A percentile compares a stretch with the other conserved stretches of the same genome.
Conservation (phyloP, 2,113 vertebrate species). For the Copsychus sechellarum region DNA sequence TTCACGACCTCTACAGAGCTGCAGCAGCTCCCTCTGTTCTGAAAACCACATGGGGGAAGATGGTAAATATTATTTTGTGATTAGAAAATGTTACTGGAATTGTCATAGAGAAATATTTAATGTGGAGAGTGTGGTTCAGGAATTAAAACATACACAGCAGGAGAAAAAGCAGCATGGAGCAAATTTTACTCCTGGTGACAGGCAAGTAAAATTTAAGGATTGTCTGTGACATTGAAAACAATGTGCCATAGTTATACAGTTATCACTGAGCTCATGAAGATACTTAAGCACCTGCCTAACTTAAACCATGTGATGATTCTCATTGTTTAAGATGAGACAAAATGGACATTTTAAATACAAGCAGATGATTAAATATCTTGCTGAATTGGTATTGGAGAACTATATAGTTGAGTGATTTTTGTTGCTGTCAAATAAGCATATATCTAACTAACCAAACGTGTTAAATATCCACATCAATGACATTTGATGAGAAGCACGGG, state of each 20-base stretch:
- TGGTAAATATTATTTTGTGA: constrained; percentile 76
- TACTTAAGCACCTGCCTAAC: constrained; percentile 47
- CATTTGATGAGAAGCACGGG: not conserved
- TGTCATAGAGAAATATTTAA: constrained; percentile 69
- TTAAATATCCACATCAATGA: not conserved
- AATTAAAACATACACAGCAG: constrained; percentile 61
- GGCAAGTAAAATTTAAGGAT: constrained; percentile 39
- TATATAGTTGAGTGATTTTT: not conserved
- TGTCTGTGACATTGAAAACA: not conserved
- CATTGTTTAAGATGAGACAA: not conserved
- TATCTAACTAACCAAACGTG: not conserved
- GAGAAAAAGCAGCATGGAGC: constrained; percentile 31
- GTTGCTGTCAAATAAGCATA: not conserved
- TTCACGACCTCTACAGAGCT: constrained; percentile 72
- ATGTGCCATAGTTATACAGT: not conserved
- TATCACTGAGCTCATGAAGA: not conserved
- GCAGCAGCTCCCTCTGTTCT: constrained; percentile 71
- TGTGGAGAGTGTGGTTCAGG: constrained; percentile 42
- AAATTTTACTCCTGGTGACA: constrained; percentile 36
- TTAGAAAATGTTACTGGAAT: constrained; percentile 79
- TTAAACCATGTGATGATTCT: constrained; percentile 6
- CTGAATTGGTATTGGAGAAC: not conserved
- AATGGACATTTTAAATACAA: not conserved
- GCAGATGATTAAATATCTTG: not conserved
- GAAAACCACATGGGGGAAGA: constrained; percentile 60